Percentiles rank a stretch among this genome's conserved stretches.
phyloP scores from a whole-genome alignment of 2,797 vertebrate species.

The Rhinella marina region DNA sequence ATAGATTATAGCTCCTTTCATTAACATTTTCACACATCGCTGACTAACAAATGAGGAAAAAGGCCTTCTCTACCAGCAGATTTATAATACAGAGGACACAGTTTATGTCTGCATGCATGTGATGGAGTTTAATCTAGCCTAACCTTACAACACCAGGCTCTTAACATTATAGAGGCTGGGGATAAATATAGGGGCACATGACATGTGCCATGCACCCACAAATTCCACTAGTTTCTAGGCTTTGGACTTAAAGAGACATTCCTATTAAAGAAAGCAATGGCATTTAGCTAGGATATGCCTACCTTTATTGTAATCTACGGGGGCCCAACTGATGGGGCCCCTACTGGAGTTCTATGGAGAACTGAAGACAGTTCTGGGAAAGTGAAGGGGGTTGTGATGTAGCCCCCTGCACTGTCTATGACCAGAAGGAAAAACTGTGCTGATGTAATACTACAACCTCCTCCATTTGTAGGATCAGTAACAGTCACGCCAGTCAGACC shows the following conservation, averaged over 20 bases:
- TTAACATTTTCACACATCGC: constrained; percentile 98
- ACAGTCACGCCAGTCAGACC: background rate
- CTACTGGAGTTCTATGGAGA: background rate
- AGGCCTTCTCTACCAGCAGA: constrained; percentile 82
- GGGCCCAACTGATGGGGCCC: background rate
- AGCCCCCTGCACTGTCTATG: background rate
- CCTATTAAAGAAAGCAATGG: background rate
- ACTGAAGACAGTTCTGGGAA: no score
- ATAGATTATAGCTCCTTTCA: constrained; percentile 92
- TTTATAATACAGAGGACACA: constrained; percentile 74
- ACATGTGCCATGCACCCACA: background rate
- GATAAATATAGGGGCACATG: background rate
- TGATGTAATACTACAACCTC: no score
- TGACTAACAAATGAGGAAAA: constrained; percentile 95
- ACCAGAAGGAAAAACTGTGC: no score
- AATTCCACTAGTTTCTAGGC: background rate
- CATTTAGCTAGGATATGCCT: background rate
- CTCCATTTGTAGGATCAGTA: background rate
- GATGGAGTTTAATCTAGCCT: constrained; percentile 64
- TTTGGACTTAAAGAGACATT: background rate
- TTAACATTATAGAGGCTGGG: constrained; percentile 63
- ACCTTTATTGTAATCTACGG: background rate
- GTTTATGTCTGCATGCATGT: constrained; percentile 56
- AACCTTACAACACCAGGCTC: constrained; percentile 54
- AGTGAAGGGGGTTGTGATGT: background rate